These are phyloP conservation scores for Ephydatia muelleri DNA, from an alignment of 37 sponge, comb jelly and placozoan species.

Conservation along the genomic window DNA sequence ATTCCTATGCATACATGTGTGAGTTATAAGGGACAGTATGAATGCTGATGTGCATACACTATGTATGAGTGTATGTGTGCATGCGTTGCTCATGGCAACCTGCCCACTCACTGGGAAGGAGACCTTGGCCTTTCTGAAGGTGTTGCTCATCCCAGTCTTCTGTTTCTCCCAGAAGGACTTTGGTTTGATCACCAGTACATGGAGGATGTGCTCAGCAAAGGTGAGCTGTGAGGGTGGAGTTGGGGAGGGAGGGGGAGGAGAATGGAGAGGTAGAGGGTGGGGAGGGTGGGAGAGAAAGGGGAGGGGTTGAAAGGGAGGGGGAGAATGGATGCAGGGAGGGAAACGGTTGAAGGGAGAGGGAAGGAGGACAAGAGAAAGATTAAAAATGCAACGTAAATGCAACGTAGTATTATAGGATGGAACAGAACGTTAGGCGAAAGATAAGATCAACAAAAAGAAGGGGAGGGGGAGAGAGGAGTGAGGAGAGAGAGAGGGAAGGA, in stretches of 20 bases:
- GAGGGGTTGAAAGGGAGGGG: no score
- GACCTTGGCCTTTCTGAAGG: slow-evolving; percentile 39
- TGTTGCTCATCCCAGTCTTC: slow-evolving; percentile 18
- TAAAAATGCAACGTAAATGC: no score
- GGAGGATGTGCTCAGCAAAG: slow-evolving; percentile 60
- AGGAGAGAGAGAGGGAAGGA: neutral
- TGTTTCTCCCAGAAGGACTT: slow-evolving; percentile 56
- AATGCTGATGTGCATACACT: no score
- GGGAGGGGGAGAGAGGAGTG: neutral
- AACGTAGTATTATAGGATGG: no score
- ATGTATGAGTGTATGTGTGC: no score
- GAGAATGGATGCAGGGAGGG: no score
- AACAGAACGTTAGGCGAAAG: no score
- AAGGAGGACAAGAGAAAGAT: no score
- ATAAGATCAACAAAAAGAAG: no score
- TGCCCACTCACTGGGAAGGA: slow-evolving; percentile 51
- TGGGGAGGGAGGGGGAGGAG: neutral
- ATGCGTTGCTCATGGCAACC: neutral
- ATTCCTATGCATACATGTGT: no score
- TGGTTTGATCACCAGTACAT: slow-evolving; percentile 58
- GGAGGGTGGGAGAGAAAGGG: neutral
- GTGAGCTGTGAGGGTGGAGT: slow-evolving; percentile 20
- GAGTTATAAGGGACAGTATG: no score
- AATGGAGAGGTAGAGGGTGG: neutral
- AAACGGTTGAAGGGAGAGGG: no score